Evolutionary conservation across 2,888 invertebrate genomes (phyloP), one percentile per base, ranked within the genome.

Genomic region (Oligia latruncula): DNA sequence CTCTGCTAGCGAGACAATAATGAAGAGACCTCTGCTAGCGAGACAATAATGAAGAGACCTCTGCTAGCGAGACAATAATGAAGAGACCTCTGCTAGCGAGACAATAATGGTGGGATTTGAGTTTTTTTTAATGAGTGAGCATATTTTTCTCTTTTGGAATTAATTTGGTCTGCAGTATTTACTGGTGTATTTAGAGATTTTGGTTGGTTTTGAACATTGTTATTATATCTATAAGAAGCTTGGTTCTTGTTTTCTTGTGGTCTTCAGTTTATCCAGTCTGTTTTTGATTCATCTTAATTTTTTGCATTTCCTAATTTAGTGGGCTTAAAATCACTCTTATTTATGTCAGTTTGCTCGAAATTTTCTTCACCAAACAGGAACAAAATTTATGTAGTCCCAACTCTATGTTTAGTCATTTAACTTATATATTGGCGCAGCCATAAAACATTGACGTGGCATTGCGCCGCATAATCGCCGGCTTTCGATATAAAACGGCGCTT

Each of bases 401-500:
- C 43, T 35, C 43, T 35, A 68, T 84, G 71, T 81, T 76, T 68
- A 67, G 46, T 74, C 35, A 43, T 78, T 73, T 29, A 87, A 68
- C 43, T 67, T 79, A 76, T 87, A 71, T 83, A 67, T 83, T 86
- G 80, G 79, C 77, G 75, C 80, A 71, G 86, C 68, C 58, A 85
- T 85, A 87, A 82, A 89, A 70, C 80, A 83, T 85, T 49, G 43
- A 58, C 80, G 77, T 70, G 78, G 65, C 65, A 64, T 29, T 74
- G 65, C 77, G 74, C 75, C 86, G 80, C 82, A 86, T 88, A 83
- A 86, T 86, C 88, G 74, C 67, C 55, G 70, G 74, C 68, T 77
- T 83, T 81, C 88, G 86, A 80, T 88, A 88, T 83, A 89, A 88
- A 81, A 75, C 72, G 72, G 17, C 60, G 60, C 67, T 88, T 81